Conservation (phyloP, 1,140 invertebrate genomes). For the Steinernema khuongi region DNA sequence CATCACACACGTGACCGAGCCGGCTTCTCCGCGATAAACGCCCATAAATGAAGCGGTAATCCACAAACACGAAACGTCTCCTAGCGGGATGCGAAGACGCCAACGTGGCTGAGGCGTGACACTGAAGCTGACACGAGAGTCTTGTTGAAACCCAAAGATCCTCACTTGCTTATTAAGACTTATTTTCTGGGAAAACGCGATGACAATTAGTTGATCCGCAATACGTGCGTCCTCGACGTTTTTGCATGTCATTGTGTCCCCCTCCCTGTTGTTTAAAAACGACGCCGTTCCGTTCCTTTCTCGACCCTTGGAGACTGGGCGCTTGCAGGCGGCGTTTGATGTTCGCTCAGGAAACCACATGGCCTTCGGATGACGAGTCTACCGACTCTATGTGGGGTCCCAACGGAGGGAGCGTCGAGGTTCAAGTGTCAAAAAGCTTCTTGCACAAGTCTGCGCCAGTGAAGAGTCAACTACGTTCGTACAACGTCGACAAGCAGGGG, state of each 20-base stretch:
- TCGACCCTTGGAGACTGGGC: constrained; percentile 2
- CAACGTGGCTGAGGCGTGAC: neutral
- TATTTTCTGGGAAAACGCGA: neutral
- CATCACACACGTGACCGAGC: too few relatives aligned
- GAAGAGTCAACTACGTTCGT: constrained; percentile 27
- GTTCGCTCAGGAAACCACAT: constrained; percentile 20
- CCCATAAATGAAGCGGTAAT: too few relatives aligned
- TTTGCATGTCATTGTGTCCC: neutral
- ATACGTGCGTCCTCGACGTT: neutral
- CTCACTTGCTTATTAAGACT: neutral
- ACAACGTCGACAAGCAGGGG: constrained; percentile 36
- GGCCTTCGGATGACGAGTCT: neutral
- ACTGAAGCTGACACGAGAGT: neutral
- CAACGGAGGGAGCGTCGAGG: neutral
- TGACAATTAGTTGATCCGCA: neutral
- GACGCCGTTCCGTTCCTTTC: neutral
- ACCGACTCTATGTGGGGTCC: neutral
- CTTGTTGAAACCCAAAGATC: too few relatives aligned
- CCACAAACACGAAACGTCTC: too few relatives aligned
- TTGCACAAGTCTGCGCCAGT: neutral
- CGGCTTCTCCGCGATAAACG: too few relatives aligned
- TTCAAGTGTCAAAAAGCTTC: constrained; percentile 11
- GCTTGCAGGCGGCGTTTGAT: constrained; percentile 24
- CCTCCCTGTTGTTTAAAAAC: neutral
- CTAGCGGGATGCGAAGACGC: neutral